Conservation (phyloP, 2,113 vertebrate genomes). For the pig (Sus scrofa) region T2T-Sscrofa CM000819.6:122583001-122583500, state of each 20-base stretch:
- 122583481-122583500: constrained; percentile 43
- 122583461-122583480: constrained; percentile 44
- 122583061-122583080: not conserved
- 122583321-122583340: constrained; percentile 44
- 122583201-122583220: constrained; percentile 25
- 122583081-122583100: not conserved
- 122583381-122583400: not conserved
- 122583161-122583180: not conserved
- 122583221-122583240: constrained; percentile 39
- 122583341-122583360: not conserved
- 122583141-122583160: constrained; percentile 49
- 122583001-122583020: not conserved
- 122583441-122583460: not conserved
- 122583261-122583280: constrained; percentile 47
- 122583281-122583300: constrained; percentile 19
- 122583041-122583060: constrained; percentile 20
- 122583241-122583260: constrained; percentile 65
- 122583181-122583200: not conserved
- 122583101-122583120: constrained; percentile 9
- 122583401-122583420: constrained; percentile 45
- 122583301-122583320: fast-evolving
- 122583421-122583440: constrained; percentile 25
- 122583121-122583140: not conserved
- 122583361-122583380: not conserved
- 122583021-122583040: constrained; percentile 1